Evolutionary conservation across 30 jellyfish, hydroid and myxozoan species (phyloP), one percentile per base, ranked within the genome.

Genomic region (Nemopilema nomurai): DNA sequence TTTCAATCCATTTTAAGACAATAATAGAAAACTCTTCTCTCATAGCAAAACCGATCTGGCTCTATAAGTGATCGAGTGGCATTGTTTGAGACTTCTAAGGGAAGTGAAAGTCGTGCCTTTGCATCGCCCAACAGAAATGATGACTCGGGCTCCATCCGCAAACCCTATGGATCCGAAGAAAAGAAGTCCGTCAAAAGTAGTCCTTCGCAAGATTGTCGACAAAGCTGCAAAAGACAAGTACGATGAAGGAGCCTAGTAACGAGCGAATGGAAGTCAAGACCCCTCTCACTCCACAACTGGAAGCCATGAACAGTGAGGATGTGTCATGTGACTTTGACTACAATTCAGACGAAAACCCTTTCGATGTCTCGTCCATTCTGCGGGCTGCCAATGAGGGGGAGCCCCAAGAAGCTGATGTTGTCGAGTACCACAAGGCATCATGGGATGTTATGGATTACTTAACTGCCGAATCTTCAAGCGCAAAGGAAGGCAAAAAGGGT

Each of bases 321-420:
- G 91, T 80, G 65, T 74, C 97, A 16, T 24, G 84, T 73, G 87
- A 67, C 29, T 24, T 62, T 13, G 89, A 81, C 63, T 69, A 62
- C 27, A 79, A 81, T 62, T 67, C 92, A 1, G 98, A 93, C 18
- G 92, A 90, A 49, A 94, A 90, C 32, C 97, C 97, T 26, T 94
- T 94, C 76, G 97, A 94, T 72, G 74, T 94, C 31, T 94, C 99
- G 0, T 96, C 91, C 3, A 90, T 94, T 29, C 79, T 94, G 64
- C 67, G 88, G 27, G 99, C 80, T 8, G 99, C 97, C 4, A 62
- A 81, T 33, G 86, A 69, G 26, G 91, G 82, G 4, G 91, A 72
- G 26, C 50, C 79, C 1, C 80, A 69, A 23, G 85, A 16, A 49
- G 41, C 69, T 23, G 76, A 73, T 69, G 75, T 65, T 18, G 86